Evolutionary conservation across 1,140 invertebrate genomes (phyloP).

Genomic region (Eulimnadia texana): DNA sequence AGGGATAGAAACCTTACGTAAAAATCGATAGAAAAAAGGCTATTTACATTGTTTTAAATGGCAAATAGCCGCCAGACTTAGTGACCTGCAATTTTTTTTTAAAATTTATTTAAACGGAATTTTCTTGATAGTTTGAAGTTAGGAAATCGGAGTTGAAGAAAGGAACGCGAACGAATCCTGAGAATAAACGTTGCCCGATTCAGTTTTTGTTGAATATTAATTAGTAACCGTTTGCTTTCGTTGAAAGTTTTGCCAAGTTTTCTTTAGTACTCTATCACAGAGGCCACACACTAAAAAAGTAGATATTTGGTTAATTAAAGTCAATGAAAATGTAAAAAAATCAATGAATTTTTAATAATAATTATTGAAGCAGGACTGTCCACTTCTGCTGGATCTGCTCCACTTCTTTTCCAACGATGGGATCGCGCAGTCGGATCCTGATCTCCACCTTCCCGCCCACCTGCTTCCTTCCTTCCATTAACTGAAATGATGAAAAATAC

Average conservation of each 20-base stretch:
- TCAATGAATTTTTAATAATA: slow-evolving; percentile 37
- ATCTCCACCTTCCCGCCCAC: slow-evolving; percentile 83
- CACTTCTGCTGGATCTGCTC: slow-evolving; percentile 83
- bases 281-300: too few species aligned
- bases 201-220: neutral
- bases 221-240: too few species aligned
- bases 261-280: too few species aligned
- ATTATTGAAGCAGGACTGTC: slow-evolving; percentile 26
- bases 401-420: slow-evolving; percentile 74
- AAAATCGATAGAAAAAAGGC: too few species aligned
- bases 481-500: slow-evolving; percentile 35
- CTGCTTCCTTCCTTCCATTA: slow-evolving; percentile 76
- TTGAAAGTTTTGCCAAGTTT: too few species aligned
- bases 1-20: neutral
- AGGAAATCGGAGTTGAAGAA: neutral
- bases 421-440: slow-evolving; percentile 78
- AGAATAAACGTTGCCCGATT: neutral
- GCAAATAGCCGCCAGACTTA: neutral
- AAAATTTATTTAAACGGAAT: neutral
- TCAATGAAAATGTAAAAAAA: slow-evolving; percentile 26
- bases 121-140: neutral
- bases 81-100: neutral
- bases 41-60: too few species aligned
- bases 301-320: too few species aligned
- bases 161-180: neutral